Conservation (phyloP, 37 sponge, comb jelly and placozoan genomes). For the Spongilla lacustris region DNA sequence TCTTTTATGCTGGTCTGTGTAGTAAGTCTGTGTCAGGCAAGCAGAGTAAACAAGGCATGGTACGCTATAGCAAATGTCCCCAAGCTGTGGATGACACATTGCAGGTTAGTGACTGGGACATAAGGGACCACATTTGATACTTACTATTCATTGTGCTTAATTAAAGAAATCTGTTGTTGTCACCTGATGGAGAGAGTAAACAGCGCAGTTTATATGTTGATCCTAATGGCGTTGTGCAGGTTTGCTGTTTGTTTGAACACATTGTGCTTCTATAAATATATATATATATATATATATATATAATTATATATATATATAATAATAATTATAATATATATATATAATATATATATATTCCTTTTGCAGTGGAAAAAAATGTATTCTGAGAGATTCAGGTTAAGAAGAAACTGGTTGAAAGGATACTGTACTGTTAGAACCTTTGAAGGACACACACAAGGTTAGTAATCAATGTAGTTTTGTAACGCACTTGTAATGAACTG, state of each 20-base stretch:
- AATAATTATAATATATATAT: no score
- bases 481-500: no score
- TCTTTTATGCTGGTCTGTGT: neutral
- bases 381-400: slow-evolving; percentile 87
- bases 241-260: neutral
- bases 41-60: slow-evolving; percentile 72
- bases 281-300: neutral
- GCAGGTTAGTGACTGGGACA: neutral
- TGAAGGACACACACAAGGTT: slow-evolving; percentile 96
- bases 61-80: slow-evolving; percentile 40
- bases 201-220: slow-evolving; percentile 20
- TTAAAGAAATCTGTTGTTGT: slow-evolving; percentile 63
- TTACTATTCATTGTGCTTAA: neutral
- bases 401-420: slow-evolving; percentile 94
- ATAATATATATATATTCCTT: neutral
- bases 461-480: neutral
- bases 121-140: neutral
- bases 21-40: slow-evolving; percentile 76
- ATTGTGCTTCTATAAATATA: no score
- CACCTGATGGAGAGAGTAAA: slow-evolving; percentile 39
- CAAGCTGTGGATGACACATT: slow-evolving; percentile 58
- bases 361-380: slow-evolving; percentile 91
- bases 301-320: neutral
- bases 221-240: slow-evolving; percentile 49
- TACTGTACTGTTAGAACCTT: slow-evolving; percentile 92